A percentile compares a stretch with the other conserved stretches of the same genome.
Evolutionary conservation across 2,797 vertebrate species (phyloP).

Genomic region (Lerista edwardsae): DNA sequence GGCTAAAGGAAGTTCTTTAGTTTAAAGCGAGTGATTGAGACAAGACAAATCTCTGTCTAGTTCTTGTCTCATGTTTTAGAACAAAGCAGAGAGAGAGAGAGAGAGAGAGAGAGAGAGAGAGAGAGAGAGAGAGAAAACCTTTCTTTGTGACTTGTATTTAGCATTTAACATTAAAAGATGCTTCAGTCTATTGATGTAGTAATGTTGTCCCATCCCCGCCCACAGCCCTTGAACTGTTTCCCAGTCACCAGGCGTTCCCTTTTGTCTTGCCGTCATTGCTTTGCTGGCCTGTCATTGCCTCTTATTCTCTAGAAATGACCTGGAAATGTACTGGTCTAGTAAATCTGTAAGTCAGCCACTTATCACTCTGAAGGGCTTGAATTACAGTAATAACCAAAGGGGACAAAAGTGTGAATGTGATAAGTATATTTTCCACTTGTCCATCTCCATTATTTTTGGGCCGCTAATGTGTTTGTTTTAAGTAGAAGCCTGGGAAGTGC

Average conservation of each 20-base stretch:
- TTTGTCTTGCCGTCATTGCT: slow-evolving; percentile 18
- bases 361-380: slow-evolving; percentile 45
- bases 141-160: neutral
- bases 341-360: slow-evolving; percentile 57
- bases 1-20: neutral
- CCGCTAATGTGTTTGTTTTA: slow-evolving; percentile 15
- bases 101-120: too few relatives aligned
- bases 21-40: neutral
- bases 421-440: slow-evolving; percentile 44
- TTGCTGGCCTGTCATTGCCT: slow-evolving; percentile 35
- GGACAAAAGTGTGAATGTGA: slow-evolving; percentile 42
- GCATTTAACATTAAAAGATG: neutral
- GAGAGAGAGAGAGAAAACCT: neutral
- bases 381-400: slow-evolving; percentile 19
- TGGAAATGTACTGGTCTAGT: slow-evolving; percentile 54
- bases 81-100: too few relatives aligned
- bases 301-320: slow-evolving; percentile 51
- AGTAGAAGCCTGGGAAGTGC: slow-evolving; percentile 12
- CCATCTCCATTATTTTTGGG: slow-evolving; percentile 38
- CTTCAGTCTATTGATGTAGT: neutral
- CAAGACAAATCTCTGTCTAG: neutral
- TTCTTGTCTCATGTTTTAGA: neutral
- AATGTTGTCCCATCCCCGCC: neutral
- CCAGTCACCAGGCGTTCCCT: neutral
- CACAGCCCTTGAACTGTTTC: neutral